Conservation (phyloP, 1,140 invertebrate genomes). For the Goniozus legneri region DNA sequence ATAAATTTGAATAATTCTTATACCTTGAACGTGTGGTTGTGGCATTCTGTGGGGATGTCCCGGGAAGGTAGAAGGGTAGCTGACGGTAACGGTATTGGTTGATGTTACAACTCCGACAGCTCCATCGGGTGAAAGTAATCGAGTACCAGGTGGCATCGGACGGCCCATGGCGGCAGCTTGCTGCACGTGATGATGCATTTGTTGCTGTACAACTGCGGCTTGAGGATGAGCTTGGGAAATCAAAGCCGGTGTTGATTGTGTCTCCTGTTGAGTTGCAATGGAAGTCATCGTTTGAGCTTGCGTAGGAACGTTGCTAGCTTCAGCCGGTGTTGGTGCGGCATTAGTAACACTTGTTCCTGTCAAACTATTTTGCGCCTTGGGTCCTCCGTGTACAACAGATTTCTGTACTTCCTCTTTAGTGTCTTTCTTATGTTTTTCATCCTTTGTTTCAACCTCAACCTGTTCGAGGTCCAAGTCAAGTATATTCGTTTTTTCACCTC, state of each 20-base stretch:
- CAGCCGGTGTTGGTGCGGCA: conserved; percentile 26
- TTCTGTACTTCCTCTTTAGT: conserved; percentile 43
- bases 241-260: conserved; percentile 22
- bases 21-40: conserved; percentile 46
- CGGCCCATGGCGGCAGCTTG: conserved; percentile 60
- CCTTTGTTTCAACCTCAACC: conserved; percentile 57
- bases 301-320: conserved; percentile 26
- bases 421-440: conserved; percentile 58
- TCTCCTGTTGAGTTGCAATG: conserved; percentile 25
- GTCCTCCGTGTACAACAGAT: conserved; percentile 26
- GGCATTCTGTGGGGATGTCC: conserved; percentile 45
- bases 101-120: conserved; percentile 63
- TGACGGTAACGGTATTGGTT: conserved; percentile 63
- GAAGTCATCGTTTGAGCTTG: conserved; percentile 25
- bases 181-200: conserved; percentile 61
- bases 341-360: conserved; percentile 22
- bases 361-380: conserved; percentile 22
- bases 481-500: conserved; percentile 71
- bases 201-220: conserved; percentile 46
- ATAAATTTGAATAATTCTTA: conserved; percentile 6
- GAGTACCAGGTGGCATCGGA: conserved; percentile 60
- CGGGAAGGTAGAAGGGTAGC: conserved; percentile 57
- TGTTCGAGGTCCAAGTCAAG: conserved; percentile 78
- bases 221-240: conserved; percentile 38
- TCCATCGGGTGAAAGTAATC: conserved; percentile 61